phyloP scores from a whole-genome alignment of 2,797 vertebrate species.

The Bovichtus variegatus region DNA sequence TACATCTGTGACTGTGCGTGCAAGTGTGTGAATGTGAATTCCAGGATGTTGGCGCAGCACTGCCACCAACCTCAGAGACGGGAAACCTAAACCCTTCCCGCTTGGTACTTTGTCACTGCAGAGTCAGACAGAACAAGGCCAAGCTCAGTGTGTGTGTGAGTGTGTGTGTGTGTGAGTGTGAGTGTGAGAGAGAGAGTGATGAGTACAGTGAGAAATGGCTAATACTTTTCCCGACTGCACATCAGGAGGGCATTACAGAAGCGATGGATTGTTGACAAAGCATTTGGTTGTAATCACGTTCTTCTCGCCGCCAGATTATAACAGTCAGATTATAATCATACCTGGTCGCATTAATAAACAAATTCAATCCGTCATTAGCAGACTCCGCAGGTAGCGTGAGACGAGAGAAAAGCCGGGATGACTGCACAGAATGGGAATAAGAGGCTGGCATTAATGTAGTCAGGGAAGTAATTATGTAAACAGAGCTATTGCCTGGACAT shows the following conservation, averaged over 20 bases:
- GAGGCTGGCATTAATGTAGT: constrained; percentile 58
- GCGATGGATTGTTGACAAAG: constrained; percentile 57
- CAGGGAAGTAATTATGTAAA: constrained; percentile 71
- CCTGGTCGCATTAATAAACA: constrained; percentile 48
- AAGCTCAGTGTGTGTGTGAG: constrained; percentile 9
- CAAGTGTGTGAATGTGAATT: constrained; percentile 55
- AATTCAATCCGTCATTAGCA: constrained; percentile 51
- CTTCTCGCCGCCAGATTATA: constrained; percentile 16
- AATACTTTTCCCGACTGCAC: constrained; percentile 49
- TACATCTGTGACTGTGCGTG: constrained; percentile 66
- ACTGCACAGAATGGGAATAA: constrained; percentile 53
- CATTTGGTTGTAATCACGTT: constrained; percentile 24
- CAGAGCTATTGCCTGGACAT: constrained; percentile 51
- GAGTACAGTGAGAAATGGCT: too few relatives aligned
- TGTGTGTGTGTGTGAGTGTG: background rate
- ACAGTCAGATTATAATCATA: constrained; percentile 54
- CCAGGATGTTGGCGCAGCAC: constrained; percentile 67
- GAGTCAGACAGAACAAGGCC: constrained; percentile 54
- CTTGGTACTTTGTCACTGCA: constrained; percentile 53
- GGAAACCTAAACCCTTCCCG: constrained; percentile 67
- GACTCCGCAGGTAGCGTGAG: constrained; percentile 38
- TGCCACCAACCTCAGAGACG: constrained; percentile 62
- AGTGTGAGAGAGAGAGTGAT: too few relatives aligned
- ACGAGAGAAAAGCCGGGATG: constrained; percentile 36
- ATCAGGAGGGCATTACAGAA: constrained; percentile 40